Conservation (phyloP, 37 sponge, comb jelly and placozoan species). For the Axinella damicornis region DNA sequence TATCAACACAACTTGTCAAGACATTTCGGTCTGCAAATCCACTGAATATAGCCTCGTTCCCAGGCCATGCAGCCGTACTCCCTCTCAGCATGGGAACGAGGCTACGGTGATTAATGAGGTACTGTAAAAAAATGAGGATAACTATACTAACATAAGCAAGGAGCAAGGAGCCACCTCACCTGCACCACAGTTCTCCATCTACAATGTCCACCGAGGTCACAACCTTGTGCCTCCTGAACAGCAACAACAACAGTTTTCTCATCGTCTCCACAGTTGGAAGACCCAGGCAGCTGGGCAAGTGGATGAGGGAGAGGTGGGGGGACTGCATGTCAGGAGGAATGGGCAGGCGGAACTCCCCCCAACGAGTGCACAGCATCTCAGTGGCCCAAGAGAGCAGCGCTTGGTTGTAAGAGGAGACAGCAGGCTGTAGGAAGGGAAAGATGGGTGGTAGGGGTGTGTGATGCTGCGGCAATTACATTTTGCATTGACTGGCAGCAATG, state of each 20-base stretch:
- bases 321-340: slow-evolving; percentile 50
- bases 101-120: no score
- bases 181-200: slow-evolving; percentile 21
- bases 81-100: no score
- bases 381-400: slow-evolving; percentile 29
- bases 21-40: no score
- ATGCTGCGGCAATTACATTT: no score
- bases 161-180: no score
- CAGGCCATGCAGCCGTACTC: no score
- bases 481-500: no score
- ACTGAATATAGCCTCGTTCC: no score
- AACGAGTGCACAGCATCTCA: slow-evolving; percentile 34
- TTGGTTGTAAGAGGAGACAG: slow-evolving; percentile 42
- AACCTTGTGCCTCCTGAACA: slow-evolving; percentile 31
- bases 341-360: neutral
- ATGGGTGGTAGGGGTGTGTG: no score
- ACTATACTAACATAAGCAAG: no score
- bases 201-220: neutral
- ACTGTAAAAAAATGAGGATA: no score
- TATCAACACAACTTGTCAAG: no score
- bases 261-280: slow-evolving; percentile 11
- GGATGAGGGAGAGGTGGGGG: slow-evolving; percentile 53
- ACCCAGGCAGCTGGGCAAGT: slow-evolving; percentile 32
- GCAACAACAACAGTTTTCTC: neutral
- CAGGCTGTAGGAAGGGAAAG: slow-evolving; percentile 22